These are phyloP conservation scores for Dicyrtoma fusca DNA, from an alignment of 2,888 invertebrate species.

Conservation along the genomic window DNA sequence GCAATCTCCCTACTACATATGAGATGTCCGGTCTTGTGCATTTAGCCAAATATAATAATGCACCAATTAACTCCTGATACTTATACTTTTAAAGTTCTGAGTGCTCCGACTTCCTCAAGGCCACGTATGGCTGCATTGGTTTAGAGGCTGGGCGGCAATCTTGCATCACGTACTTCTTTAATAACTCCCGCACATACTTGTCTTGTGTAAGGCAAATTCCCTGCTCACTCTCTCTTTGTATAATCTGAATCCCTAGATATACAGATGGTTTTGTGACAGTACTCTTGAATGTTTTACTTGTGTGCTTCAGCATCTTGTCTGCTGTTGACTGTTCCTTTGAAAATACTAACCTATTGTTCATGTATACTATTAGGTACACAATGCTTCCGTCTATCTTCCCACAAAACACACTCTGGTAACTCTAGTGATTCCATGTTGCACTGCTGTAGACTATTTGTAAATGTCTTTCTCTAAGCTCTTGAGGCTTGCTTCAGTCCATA, in stretches of 20 bases:
- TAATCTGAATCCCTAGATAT: background rate
- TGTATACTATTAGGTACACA: slow-evolving; percentile 38
- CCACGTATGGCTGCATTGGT: background rate
- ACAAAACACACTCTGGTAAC: slow-evolving; percentile 37
- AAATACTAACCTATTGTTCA: slow-evolving; percentile 47
- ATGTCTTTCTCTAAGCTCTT: slow-evolving; percentile 43
- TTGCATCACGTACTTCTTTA: background rate
- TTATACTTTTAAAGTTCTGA: too few species aligned
- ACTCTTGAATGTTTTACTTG: background rate
- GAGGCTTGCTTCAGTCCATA: slow-evolving; percentile 55
- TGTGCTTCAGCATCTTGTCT: background rate
- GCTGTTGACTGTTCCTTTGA: background rate
- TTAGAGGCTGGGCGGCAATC: background rate
- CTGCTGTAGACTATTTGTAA: slow-evolving; percentile 25
- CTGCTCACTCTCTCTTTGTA: too few species aligned
- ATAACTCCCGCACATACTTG: background rate
- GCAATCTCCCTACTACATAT: slow-evolving; percentile 18
- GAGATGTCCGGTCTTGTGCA: slow-evolving; percentile 53
- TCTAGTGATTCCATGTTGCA: slow-evolving; percentile 6
- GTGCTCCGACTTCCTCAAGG: background rate
- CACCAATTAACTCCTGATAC: slow-evolving; percentile 37
- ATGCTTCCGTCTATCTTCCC: background rate
- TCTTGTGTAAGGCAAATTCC: background rate
- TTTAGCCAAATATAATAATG: slow-evolving; percentile 47
- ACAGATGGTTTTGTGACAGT: background rate